Percentiles rank a stretch among this genome's conserved stretches.
Evolutionary conservation across 2,888 invertebrate genomes (phyloP).

Genomic region (Biston stratarius): DNA sequence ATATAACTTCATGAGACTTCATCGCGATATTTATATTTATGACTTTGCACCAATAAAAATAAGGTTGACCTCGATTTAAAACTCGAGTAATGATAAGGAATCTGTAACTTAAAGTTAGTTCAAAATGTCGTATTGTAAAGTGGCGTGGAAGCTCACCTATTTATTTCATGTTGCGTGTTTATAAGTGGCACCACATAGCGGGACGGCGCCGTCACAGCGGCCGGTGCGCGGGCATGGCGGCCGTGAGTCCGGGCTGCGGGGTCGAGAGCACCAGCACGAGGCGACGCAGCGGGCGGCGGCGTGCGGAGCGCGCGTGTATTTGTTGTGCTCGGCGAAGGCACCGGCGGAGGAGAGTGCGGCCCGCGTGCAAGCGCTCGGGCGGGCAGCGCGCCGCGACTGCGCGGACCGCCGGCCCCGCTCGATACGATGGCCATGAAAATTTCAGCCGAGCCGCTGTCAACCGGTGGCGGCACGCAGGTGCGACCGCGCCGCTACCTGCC

Average conservation of each 20-base stretch:
- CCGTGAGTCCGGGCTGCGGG: conserved; percentile 46
- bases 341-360: conserved; percentile 55
- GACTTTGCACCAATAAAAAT: conserved; percentile 34
- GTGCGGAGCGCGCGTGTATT: conserved; percentile 63
- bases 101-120: conserved; percentile 21
- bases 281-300: conserved; percentile 48
- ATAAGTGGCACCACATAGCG: conserved; percentile 68
- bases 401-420: conserved; percentile 73
- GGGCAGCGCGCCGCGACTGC: conserved; percentile 74
- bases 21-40: conserved; percentile 38
- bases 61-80: conserved; percentile 28
- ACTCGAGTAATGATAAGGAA: neutral
- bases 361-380: conserved; percentile 62
- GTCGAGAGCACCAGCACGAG: conserved; percentile 18
- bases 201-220: conserved; percentile 63
- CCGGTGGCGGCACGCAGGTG: conserved; percentile 80
- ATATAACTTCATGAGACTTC: conserved; percentile 40
- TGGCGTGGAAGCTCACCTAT: conserved; percentile 68
- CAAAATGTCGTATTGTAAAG: conserved; percentile 11
- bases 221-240: conserved; percentile 69
- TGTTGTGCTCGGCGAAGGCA: conserved; percentile 53
- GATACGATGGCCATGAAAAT: conserved; percentile 85
- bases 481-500: conserved; percentile 32
- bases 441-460: conserved; percentile 82
- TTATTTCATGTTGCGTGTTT: conserved; percentile 80